Evolutionary conservation across 2,113 vertebrate species (phyloP).

Genomic region (Otis tarda): DNA sequence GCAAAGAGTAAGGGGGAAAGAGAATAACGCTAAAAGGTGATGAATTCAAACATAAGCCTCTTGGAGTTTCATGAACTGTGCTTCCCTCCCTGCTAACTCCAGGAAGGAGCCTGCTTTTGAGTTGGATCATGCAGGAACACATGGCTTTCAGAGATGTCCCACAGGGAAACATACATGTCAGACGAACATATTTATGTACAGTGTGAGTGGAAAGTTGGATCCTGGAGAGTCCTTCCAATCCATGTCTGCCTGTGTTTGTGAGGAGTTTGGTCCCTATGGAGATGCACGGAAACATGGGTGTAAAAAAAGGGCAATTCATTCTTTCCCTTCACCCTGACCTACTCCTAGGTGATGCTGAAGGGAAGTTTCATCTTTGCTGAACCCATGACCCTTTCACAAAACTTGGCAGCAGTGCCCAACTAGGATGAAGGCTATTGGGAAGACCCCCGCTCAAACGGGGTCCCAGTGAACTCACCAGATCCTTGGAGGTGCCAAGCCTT

Average conservation of each 20-base stretch:
- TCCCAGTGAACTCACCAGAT: constrained; percentile 85
- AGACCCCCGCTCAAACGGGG: background rate
- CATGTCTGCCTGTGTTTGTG: background rate
- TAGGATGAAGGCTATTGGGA: background rate
- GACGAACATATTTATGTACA: background rate
- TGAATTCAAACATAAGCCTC: background rate
- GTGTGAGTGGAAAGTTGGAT: background rate
- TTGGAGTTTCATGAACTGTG: background rate
- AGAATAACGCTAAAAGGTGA: background rate
- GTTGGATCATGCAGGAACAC: background rate
- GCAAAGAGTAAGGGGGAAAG: background rate
- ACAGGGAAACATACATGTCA: background rate
- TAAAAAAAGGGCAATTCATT: background rate
- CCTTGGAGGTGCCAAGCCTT: constrained; percentile 92
- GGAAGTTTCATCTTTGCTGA: background rate
- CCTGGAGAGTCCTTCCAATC: background rate
- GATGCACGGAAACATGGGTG: background rate
- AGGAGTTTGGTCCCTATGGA: background rate
- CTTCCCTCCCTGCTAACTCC: background rate
- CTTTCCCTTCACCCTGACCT: background rate
- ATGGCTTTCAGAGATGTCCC: background rate
- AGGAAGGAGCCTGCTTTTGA: background rate
- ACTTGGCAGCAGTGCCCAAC: background rate
- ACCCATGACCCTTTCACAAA: background rate
- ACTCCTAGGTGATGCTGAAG: background rate